phyloP scores from a whole-genome alignment of 2,113 vertebrate species.

The Cardinalis cardinalis region DNA sequence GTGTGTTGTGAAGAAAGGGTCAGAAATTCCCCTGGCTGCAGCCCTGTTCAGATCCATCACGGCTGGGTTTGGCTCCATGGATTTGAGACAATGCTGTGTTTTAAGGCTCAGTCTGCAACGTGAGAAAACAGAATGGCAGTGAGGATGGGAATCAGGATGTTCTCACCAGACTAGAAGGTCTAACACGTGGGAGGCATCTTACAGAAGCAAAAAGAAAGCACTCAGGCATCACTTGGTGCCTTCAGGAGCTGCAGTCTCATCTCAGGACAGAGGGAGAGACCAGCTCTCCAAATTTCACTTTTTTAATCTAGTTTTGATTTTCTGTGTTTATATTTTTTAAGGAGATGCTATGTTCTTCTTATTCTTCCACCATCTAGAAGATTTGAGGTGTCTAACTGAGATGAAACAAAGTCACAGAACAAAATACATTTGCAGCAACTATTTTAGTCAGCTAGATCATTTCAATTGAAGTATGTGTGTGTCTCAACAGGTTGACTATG shows the following conservation, averaged over 20 bases:
- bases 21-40: not conserved
- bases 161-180: not conserved
- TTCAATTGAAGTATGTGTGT: not conserved
- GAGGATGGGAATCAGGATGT: not conserved
- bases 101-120: not conserved
- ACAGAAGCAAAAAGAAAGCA: not conserved
- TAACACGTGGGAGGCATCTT: rapidly evolving
- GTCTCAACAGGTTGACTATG: not conserved
- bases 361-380: not conserved
- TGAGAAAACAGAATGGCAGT: not conserved
- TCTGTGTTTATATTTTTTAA: not conserved
- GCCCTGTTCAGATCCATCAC: not conserved
- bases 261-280: not conserved
- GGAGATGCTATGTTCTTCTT: not conserved
- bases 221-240: not conserved
- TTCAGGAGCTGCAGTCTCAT: not conserved
- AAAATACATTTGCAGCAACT: not conserved
- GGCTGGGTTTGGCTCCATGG: not conserved
- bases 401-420: not conserved
- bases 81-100: not conserved
- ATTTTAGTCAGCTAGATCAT: not conserved
- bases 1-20: not conserved
- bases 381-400: not conserved
- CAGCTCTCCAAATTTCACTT: not conserved
- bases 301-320: not conserved